Evolutionary conservation across 2,888 invertebrate genomes (phyloP), one percentile per base, ranked within the genome.

Genomic region (Diploptera punctata): DNA sequence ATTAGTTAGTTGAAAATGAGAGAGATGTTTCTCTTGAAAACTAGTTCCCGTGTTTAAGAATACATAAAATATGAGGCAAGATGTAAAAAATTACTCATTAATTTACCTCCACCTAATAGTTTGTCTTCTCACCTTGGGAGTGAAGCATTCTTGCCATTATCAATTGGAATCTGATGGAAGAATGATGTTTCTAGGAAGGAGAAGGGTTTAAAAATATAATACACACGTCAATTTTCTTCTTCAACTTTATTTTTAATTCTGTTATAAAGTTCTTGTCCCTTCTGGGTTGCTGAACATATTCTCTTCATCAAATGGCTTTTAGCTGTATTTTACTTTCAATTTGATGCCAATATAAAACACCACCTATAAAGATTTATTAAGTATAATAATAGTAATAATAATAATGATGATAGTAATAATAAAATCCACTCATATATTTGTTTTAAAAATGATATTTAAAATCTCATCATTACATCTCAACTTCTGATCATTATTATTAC

Each of bases 211-310:
- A n/a, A n/a, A n/a, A n/a, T n/a, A n/a, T n/a, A n/a, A n/a, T n/a
- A 33, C 33, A 33, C 5, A 33, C 10, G 10, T 65, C 47, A 10
- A 33, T 65, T 65, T 65, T 65, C 62, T 73, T 73, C 67, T 68
- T 73, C 71, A 73, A 73, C 73, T 73, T 73, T 73, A 73, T 73
- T 73, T 73, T 70, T 61, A 70, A 73, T 70, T 73, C 73, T 70
- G 73, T 73, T 73, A 73, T 73, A 73, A 73, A 73, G 73, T 73
- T 61, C 61, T 49, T 68, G 44, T 68, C 43, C 60, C 67, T 70
- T 68, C 67, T 71, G 71, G 67, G 70, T 71, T 67, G 71, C 73
- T 73, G 73, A 73, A 73, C 71, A 70, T 52, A 52, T 68, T 69
- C 62, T 71, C 60, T 26, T 52, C 49, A n/a, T 19, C 26, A 24